A percentile compares a stretch with the other conserved stretches of the same genome.
phyloP scores from a whole-genome alignment of 2,888 invertebrate genomes.

The Hyppa rectilinea region DNA sequence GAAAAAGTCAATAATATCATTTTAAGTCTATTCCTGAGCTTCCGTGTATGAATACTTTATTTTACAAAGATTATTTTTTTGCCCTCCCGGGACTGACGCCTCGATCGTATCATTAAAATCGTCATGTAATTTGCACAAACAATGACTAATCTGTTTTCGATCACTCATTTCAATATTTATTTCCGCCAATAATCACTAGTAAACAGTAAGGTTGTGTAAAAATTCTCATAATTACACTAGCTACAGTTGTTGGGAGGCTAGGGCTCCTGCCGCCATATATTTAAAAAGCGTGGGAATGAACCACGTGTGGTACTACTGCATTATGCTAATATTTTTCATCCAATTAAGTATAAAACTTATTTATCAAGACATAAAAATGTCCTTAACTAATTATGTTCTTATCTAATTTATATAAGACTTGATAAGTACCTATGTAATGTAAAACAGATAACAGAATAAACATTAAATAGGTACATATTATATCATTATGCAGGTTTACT shows the following conservation, averaged over 20 bases:
- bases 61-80: neutral
- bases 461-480: neutral
- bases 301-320: constrained; percentile 36
- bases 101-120: constrained; percentile 17
- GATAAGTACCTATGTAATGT: constrained; percentile 18
- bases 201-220: neutral
- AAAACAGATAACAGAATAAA: constrained; percentile 46
- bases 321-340: neutral
- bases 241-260: neutral
- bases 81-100: constrained; percentile 34
- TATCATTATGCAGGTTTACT: neutral
- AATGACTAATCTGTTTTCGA: constrained; percentile 58
- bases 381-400: constrained; percentile 10
- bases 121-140: constrained; percentile 40
- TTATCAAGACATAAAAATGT: neutral
- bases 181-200: neutral
- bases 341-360: neutral
- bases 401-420: constrained; percentile 35
- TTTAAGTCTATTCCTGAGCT: neutral
- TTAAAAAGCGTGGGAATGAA: constrained; percentile 27
- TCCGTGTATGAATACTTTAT: neutral
- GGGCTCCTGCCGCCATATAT: constrained; percentile 9
- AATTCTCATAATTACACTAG: neutral
- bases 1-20: neutral
- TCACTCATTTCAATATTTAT: constrained; percentile 21